Percentiles rank a stretch among this genome's conserved stretches.
Evolutionary conservation across 2,797 vertebrate species (phyloP).

Genomic region (Alosa sapidissima): DNA sequence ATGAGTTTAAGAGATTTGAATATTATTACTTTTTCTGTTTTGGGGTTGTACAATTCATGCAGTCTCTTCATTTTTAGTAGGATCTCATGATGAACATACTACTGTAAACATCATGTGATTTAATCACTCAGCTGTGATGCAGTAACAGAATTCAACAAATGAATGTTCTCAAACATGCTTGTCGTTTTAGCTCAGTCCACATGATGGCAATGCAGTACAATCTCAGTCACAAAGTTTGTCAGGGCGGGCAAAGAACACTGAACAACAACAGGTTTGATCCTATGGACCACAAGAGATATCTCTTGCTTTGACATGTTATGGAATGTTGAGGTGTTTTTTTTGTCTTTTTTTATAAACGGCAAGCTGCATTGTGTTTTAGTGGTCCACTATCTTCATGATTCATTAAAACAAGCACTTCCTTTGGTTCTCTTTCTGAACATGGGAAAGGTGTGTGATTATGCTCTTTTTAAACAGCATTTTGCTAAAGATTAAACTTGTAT

Average conservation of each 20-base stretch:
- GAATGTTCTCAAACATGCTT: neutral
- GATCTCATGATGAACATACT: neutral
- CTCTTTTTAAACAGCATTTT: neutral
- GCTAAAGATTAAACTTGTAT: neutral
- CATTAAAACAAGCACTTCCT: neutral
- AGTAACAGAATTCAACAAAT: neutral
- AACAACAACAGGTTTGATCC: neutral
- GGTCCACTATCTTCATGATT: neutral
- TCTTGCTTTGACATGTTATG: neutral
- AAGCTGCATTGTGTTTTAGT: neutral
- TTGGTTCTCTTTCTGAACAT: neutral
- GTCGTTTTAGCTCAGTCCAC: neutral
- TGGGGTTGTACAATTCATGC: neutral
- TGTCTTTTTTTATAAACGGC: neutral
- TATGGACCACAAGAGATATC: neutral
- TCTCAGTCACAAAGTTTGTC: neutral
- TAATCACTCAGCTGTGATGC: neutral
- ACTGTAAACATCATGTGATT: neutral
- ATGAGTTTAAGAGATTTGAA: too few relatives aligned
- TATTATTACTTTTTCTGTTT: too few relatives aligned
- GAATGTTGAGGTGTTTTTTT: neutral
- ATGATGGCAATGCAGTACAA: conserved; percentile 15
- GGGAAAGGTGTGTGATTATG: neutral
- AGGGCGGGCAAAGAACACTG: neutral
- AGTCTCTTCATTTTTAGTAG: neutral